Conservation (phyloP, 2,113 vertebrate genomes). For the Hoplias malabaricus region DNA sequence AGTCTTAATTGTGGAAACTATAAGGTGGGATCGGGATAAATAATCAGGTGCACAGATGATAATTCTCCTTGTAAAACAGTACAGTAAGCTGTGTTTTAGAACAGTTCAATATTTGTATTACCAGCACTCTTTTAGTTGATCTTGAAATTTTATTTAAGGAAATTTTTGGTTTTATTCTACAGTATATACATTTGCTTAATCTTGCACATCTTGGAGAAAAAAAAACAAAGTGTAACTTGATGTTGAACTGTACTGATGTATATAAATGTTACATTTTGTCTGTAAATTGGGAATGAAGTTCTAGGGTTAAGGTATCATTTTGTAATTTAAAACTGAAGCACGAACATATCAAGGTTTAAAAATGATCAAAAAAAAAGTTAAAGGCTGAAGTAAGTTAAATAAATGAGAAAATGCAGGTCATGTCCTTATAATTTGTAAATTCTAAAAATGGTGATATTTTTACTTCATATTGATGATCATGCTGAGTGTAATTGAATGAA, state of each 20-base stretch:
- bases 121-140: slow-evolving; percentile 80
- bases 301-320: slow-evolving; percentile 78
- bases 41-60: slow-evolving; percentile 40
- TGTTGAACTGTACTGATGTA: slow-evolving; percentile 80
- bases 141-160: slow-evolving; percentile 80
- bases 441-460: slow-evolving; percentile 95
- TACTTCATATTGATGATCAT: slow-evolving; percentile 97
- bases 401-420: slow-evolving; percentile 76
- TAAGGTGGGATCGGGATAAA: slow-evolving; percentile 1
- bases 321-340: slow-evolving; percentile 82
- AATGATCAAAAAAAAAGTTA: slow-evolving; percentile 49
- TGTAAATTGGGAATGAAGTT: slow-evolving; percentile 79
- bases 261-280: slow-evolving; percentile 75
- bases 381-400: slow-evolving; percentile 58
- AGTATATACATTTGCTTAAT: slow-evolving; percentile 81
- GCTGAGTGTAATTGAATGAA: slow-evolving; percentile 97
- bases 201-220: slow-evolving; percentile 77
- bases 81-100: slow-evolving; percentile 59
- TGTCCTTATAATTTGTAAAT: slow-evolving; percentile 93
- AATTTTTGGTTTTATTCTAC: slow-evolving; percentile 72
- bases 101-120: slow-evolving; percentile 72
- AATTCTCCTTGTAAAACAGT: slow-evolving; percentile 33
- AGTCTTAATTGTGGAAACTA: neutral
- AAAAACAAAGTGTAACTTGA: slow-evolving; percentile 76
- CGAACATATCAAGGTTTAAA: slow-evolving; percentile 81